phyloP scores from a whole-genome alignment of 2,113 vertebrate genomes.

The Motacilla tschutschensis region DNA sequence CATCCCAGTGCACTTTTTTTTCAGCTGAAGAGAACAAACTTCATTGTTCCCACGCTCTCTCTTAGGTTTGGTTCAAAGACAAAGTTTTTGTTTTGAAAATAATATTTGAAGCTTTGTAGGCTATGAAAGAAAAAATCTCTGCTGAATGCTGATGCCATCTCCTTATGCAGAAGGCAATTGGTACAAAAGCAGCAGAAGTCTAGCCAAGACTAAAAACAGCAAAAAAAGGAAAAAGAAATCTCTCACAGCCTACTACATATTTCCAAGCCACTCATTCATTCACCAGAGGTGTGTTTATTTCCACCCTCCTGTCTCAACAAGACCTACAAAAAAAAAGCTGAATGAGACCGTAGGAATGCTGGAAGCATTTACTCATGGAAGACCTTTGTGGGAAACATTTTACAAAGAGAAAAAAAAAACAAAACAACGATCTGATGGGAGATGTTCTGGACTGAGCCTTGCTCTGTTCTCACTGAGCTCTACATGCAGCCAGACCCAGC shows the following conservation, averaged over 20 bases:
- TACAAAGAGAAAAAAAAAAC: neutral
- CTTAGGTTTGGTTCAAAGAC: neutral
- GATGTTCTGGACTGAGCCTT: neutral
- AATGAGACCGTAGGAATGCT: neutral
- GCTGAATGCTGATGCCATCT: neutral
- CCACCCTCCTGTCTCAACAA: neutral
- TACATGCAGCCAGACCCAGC: neutral
- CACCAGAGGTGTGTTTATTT: neutral
- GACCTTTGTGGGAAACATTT: neutral
- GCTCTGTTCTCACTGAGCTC: neutral
- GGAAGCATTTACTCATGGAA: neutral
- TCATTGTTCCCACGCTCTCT: neutral
- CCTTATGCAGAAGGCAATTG: neutral
- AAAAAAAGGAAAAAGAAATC: neutral
- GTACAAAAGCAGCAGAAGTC: neutral
- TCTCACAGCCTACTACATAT: neutral
- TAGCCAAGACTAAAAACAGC: neutral
- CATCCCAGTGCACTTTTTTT: neutral
- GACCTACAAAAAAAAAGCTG: constrained; percentile 2
- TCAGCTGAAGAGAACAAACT: neutral
- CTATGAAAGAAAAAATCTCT: neutral
- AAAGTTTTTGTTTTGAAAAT: neutral
- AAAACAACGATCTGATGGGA: neutral
- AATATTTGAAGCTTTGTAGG: neutral
- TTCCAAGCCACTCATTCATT: neutral